Evolutionary conservation across 2,113 vertebrate species (phyloP).

Genomic region (Lipophrys pholis): DNA sequence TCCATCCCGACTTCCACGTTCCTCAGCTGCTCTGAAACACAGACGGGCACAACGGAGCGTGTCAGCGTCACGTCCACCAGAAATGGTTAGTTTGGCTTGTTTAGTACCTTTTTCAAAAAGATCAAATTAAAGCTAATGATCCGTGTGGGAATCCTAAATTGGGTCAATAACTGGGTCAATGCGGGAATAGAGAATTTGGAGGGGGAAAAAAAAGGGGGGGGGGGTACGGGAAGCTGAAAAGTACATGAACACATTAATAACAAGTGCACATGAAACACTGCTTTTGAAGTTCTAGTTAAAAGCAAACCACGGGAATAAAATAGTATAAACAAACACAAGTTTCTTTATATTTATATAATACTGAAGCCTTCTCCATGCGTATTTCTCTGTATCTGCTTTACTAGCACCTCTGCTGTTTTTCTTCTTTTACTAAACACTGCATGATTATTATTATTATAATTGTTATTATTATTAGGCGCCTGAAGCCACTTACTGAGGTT

Average conservation of each 20-base stretch:
- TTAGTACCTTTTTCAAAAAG: slow-evolving; percentile 14
- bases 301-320: not conserved
- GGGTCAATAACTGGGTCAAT: slow-evolving; percentile 52
- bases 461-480: too few species aligned
- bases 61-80: slow-evolving; percentile 1
- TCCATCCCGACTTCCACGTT: slow-evolving; percentile 94
- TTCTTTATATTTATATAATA: not conserved
- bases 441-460: not conserved
- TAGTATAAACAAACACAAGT: not conserved
- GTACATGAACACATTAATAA: slow-evolving; percentile 25
- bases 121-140: slow-evolving; percentile 41
- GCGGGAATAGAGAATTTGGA: slow-evolving; percentile 3
- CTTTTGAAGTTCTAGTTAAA: not conserved
- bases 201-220: not conserved
- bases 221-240: not conserved
- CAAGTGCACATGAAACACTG: not conserved
- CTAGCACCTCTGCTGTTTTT: not conserved
- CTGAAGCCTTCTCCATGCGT: not conserved
- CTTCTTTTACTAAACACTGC: not conserved
- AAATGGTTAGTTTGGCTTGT: slow-evolving; percentile 11
- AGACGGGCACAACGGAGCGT: not conserved
- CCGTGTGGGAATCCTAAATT: slow-evolving; percentile 42
- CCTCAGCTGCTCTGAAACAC: slow-evolving; percentile 89
- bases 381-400: not conserved
- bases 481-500: slow-evolving; percentile 3